Base-by-base conservation (phyloP, 2,797 vertebrate genomes). In the Cossypha niveicapilla region DNA sequence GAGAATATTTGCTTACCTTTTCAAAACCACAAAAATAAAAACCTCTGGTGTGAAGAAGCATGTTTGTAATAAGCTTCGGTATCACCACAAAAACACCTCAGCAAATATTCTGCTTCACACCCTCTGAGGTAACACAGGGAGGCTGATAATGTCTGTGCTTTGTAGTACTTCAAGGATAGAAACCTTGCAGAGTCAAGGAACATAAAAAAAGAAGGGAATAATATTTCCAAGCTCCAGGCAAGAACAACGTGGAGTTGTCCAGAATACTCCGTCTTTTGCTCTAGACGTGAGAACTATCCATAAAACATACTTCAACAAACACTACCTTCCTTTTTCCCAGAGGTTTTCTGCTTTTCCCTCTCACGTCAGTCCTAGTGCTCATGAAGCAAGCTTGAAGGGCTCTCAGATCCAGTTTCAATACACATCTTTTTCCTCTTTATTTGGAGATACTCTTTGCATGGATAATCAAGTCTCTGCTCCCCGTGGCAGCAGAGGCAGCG, bases 11-110 rank as follows among this genome's bases (percentile, higher is more conserved):
- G 57, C 50, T 91, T 92, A 75, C n/a, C 32, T 51, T 91, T 90
- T 91, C 82, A 86, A 93, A 89, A 61, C 50, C 78, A 91, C 10
- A 4, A 77, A 87, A 92, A 92, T 80, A 68, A 78, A 91, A 91
- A 51, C 25, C 54, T 83, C 48, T 61, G 72, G 44, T 70, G 54
- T 68, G 62, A 92, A 83, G 54, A 83, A 62, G 11, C 51, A 68
- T 28, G 12, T 75, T 66, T 89, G 56, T 67, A 92, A 90, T 71
- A 85, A 76, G 74, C 50, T 73, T 93, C 5, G 3, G 67, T 54
- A 74, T 74, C 58, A 88, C 70, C 65, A 1, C 6, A n/a, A 88
- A 91, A 89, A 89, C 74, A 88, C 30, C 44, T 91, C 81, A 82
- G 84, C 90, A 92, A 86, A 91, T 88, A 89, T 51, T 85, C 71